Percentiles rank a stretch among this genome's conserved stretches.
Conservation (phyloP, 1,140 invertebrate genomes). For the Heliconius nattereri region DNA sequence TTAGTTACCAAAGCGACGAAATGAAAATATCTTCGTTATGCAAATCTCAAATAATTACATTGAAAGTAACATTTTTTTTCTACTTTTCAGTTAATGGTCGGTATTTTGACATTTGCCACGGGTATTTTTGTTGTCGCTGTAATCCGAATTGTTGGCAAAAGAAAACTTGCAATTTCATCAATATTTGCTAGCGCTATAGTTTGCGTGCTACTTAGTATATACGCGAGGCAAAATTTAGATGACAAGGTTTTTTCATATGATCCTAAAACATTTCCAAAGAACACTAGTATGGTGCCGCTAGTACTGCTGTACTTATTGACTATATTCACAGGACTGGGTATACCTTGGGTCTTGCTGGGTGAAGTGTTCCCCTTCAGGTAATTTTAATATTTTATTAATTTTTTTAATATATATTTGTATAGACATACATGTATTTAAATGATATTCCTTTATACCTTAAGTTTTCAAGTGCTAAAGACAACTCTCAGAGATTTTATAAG, state of each 20-base stretch:
- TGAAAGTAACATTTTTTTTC: background rate
- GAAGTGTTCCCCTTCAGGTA: slow-evolving; percentile 75
- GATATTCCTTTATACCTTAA: no score
- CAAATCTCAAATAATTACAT: no score
- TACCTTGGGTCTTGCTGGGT: slow-evolving; percentile 70
- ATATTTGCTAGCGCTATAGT: slow-evolving; percentile 53
- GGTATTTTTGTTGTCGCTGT: slow-evolving; percentile 67
- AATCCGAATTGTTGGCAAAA: slow-evolving; percentile 81
- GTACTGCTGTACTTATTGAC: slow-evolving; percentile 60
- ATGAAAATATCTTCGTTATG: no score
- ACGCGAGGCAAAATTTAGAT: slow-evolving; percentile 51
- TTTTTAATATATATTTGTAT: no score
- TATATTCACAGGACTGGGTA: slow-evolving; percentile 57
- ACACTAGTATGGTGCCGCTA: slow-evolving; percentile 57
- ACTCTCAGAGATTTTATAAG: no score
- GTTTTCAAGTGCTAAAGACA: no score
- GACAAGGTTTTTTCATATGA: slow-evolving; percentile 65
- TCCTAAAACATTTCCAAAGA: slow-evolving; percentile 55
- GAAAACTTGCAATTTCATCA: slow-evolving; percentile 57
- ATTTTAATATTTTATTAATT: background rate
- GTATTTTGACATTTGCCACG: slow-evolving; percentile 63
- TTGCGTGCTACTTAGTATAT: slow-evolving; percentile 54
- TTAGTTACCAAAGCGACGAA: no score
- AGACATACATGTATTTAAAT: no score
- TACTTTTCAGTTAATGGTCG: slow-evolving; percentile 68